Conservation (phyloP, 2,888 invertebrate species). For the Drosophila koepferae region DNA sequence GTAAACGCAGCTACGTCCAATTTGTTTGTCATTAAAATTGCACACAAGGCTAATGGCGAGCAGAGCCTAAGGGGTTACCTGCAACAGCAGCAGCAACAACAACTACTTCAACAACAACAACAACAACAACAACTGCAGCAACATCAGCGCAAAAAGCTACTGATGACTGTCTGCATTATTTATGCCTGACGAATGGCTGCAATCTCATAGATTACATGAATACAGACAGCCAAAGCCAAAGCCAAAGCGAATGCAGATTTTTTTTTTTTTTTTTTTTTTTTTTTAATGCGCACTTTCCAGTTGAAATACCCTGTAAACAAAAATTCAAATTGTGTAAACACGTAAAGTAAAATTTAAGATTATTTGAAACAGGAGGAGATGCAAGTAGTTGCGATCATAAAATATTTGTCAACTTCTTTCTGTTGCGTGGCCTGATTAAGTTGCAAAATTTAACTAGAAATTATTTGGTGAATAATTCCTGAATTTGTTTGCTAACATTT, state of each 20-base stretch:
- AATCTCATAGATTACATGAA: constrained; percentile 21
- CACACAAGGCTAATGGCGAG: constrained; percentile 77
- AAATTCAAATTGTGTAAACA: background rate
- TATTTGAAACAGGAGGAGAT: too few species aligned
- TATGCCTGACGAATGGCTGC: constrained; percentile 45
- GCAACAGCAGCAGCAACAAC: constrained; percentile 14
- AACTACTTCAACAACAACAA: background rate
- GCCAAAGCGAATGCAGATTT: constrained; percentile 8
- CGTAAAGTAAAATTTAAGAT: too few species aligned
- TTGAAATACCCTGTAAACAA: constrained; percentile 7
- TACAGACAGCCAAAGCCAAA: constrained; percentile 8
- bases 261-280: too few species aligned
- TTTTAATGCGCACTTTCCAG: constrained; percentile 4
- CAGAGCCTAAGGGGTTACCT: constrained; percentile 59
- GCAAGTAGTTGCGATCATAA: too few species aligned
- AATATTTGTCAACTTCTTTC: too few species aligned
- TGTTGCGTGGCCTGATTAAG: too few species aligned
- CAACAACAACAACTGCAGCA: constrained; percentile 10
- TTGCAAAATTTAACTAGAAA: too few species aligned
- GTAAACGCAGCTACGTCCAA: constrained; percentile 63
- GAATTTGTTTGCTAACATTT: too few species aligned
- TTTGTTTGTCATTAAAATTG: constrained; percentile 80
- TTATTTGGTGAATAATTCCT: too few species aligned
- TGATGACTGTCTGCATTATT: constrained; percentile 64
- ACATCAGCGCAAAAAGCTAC: constrained; percentile 51